phyloP scores from a whole-genome alignment of 2,113 vertebrate species.

The Myotis lucifugus region DNA sequence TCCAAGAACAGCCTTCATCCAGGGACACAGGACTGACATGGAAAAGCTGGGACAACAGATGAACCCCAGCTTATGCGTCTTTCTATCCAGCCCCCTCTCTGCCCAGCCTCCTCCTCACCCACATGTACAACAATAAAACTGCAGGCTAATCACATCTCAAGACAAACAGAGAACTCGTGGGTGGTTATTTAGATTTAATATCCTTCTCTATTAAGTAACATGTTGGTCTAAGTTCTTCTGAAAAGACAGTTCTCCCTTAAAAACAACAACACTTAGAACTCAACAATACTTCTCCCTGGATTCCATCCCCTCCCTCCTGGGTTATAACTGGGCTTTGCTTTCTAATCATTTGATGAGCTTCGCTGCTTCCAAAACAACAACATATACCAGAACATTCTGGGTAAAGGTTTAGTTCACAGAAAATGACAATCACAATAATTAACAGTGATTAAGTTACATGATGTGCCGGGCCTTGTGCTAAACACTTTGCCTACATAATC shows the following conservation, averaged over 20 bases:
- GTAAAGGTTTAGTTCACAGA: neutral
- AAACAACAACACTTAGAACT: neutral
- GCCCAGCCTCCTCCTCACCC: neutral
- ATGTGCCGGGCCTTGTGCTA: neutral
- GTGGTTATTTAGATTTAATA: constrained; percentile 28
- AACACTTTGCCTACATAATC: neutral
- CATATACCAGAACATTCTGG: neutral
- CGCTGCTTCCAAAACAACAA: constrained; percentile 32
- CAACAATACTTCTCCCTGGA: constrained; percentile 1
- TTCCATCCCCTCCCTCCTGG: neutral
- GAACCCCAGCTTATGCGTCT: neutral
- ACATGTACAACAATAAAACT: neutral
- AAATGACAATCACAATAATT: neutral
- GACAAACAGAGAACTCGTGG: neutral
- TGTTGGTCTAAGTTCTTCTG: constrained; percentile 14
- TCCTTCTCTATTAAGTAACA: neutral
- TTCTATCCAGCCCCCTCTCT: neutral
- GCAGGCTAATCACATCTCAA: neutral
- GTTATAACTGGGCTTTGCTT: constrained; percentile 36
- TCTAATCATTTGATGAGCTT: constrained; percentile 38
- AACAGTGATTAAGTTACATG: neutral
- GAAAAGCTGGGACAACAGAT: neutral
- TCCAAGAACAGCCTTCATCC: neutral
- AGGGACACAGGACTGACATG: neutral
- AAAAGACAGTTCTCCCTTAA: constrained; percentile 35